Base-by-base conservation (phyloP, 2,888 invertebrate genomes). In the Tanytarsus gracilentus region DNA sequence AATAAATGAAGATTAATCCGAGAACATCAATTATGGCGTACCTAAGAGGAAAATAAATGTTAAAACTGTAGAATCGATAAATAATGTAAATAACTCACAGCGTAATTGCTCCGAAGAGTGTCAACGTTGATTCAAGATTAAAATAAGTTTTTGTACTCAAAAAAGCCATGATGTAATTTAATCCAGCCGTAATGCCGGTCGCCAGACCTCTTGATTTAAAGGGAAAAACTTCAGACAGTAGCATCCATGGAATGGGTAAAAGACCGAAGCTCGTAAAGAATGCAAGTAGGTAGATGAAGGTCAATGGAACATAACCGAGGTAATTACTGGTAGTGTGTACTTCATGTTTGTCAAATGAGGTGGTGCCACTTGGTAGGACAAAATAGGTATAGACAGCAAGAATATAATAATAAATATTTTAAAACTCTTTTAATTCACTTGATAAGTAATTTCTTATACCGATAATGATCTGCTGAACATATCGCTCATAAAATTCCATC, bases 161-260 rank as follows among this genome's bases (percentile, higher is more conserved):
- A 65, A 80, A 80, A 26, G 72, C 75, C 39, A 79, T 72, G 2
- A 77, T 65, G 66, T 80, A 80, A 64, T 77, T 76, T 64, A 75
- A 70, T 1, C 78, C 79, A 1, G 80, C 79, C 23, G 77, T 53
- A 18, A 60, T 51, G 18, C 65, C 65, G n/a, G 62, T 63, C 4
- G 65, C 65, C 14, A 65, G 27, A 14, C 65, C 64, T 25, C 65
- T 62, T 11, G 65, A 55, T 60, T 78, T 78, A 64, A 78, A 76
- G 0, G 79, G 79, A 64, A 80, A 80, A 6, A 81, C 75, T 69
- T 81, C 80, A 61, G 79, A 78, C 6, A 80, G 70, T 44, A 80
- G 65, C 62, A 78, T 75, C 79, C 80, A 81, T 1, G 79, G 78
- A 14, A 79, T 69, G 11, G 75, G 74, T 3, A 74, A 69, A 6